Conservation (phyloP, 2,888 invertebrate genomes). For the Bibio marci region DNA sequence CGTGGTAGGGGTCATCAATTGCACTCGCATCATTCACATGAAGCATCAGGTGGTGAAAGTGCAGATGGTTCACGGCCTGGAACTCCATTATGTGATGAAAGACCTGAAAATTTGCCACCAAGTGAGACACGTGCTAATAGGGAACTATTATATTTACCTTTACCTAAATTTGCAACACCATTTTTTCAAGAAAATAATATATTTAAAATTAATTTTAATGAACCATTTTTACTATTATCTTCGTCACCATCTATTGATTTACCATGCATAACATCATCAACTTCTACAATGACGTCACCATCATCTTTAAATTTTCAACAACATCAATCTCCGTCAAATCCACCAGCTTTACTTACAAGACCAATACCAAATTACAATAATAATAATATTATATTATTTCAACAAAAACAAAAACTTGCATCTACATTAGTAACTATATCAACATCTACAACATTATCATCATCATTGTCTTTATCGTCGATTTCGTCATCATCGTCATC, state of each 20-base stretch:
- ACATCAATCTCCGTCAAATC: constrained; percentile 18
- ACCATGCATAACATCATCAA: constrained; percentile 1
- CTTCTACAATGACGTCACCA: neutral
- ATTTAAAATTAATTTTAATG: constrained; percentile 10
- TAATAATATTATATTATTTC: no score
- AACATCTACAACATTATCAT: neutral
- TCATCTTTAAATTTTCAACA: constrained; percentile 10
- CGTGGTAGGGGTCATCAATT: constrained; percentile 34
- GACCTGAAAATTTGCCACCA: constrained; percentile 64
- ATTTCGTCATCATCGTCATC: neutral
- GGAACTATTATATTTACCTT: constrained; percentile 63
- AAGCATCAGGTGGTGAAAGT: constrained; percentile 40
- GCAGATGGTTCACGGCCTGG: constrained; percentile 64
- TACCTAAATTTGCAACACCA: constrained; percentile 74
- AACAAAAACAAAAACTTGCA: no score
- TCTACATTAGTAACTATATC: neutral
- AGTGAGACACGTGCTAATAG: constrained; percentile 43
- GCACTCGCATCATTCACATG: constrained; percentile 33
- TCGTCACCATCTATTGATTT: neutral
- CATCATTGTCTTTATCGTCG: constrained; percentile 1
- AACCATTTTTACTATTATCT: constrained; percentile 1
- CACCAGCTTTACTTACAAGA: constrained; percentile 11
- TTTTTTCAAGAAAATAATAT: constrained; percentile 32
- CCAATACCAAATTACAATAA: constrained; percentile 5
- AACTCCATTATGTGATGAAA: constrained; percentile 68